A percentile compares a stretch with the other conserved stretches of the same genome.
Evolutionary conservation across 2,888 invertebrate species (phyloP).

Genomic region (Dyspetes luteomarginatus): DNA sequence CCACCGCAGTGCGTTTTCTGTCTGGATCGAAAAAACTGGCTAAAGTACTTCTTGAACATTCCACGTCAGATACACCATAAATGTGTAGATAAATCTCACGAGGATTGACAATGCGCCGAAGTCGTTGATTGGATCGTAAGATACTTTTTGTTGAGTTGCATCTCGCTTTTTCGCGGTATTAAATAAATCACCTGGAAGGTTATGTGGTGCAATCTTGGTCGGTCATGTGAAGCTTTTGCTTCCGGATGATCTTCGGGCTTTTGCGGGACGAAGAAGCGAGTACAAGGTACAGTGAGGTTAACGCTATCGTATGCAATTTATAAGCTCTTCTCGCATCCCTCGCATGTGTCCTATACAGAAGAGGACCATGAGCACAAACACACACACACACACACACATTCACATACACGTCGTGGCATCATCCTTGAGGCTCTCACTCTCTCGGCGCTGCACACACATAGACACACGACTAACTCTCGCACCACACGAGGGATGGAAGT

Average conservation of each 20-base stretch:
- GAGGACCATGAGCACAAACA: conserved; percentile 66
- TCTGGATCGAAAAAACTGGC: conserved; percentile 17
- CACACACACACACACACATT: conserved; percentile 23
- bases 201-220: conserved; percentile 75
- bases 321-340: conserved; percentile 77
- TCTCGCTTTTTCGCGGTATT: conserved; percentile 63
- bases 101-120: background rate
- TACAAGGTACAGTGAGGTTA: conserved; percentile 61
- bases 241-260: conserved; percentile 26
- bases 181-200: conserved; percentile 77
- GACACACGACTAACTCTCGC: conserved; percentile 67
- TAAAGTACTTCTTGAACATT: conserved; percentile 4
- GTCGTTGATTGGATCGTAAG: background rate
- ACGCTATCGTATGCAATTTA: conserved; percentile 81
- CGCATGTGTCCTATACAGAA: conserved; percentile 56
- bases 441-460: conserved; percentile 63
- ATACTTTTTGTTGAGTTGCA: background rate
- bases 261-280: conserved; percentile 54
- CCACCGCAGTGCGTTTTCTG: conserved; percentile 49
- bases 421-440: conserved; percentile 41
- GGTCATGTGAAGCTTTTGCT: conserved; percentile 69
- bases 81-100: background rate
- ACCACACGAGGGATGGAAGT: conserved; percentile 75
- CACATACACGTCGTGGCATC: conserved; percentile 37
- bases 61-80: background rate